Evolutionary conservation across 2,797 vertebrate species (phyloP), one percentile per base, ranked within the genome.

Genomic region (Poeciliopsis gracilis): DNA sequence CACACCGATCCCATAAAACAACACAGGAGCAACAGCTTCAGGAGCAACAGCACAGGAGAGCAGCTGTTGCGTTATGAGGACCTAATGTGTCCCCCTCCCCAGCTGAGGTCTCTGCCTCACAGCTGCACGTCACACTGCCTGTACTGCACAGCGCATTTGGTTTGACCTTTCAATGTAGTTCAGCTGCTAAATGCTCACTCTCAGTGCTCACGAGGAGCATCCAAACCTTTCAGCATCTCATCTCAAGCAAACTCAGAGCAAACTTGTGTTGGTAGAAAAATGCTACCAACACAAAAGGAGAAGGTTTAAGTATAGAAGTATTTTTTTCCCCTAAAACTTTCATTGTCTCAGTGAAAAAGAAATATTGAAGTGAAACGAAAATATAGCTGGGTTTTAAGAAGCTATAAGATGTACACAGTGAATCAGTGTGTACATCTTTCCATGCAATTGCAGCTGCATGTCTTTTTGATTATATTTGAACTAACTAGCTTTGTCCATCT

Each of bases 21-120:
- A 61, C 41, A 46, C 36, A 16, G 72, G 71, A 84, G 79, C 80
- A 78, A 67, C 51, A 45, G 41, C 41, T 43, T 9, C 41, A 43
- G 41, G 9, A 43, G 41, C 41, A 43, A 43, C 41, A 43, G 41
- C 41, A 43, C 41, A 43, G 2, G 41, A 81, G 67, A 90, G 84
- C 80, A 90, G 84, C 86, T 84, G 85, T 78, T 89, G 80, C 79
- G 79, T 86, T 69, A 61, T 74, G 73, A 83, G 77, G 76, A 90
- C 77, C 84, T 80, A 71, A 88, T 70, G 78, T 77, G 79, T 69
- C 23, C 73, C 73, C 87, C 78, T 79, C 79, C 75, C 80, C 89
- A 85, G 79, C 80, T 87, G 89, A 89, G 80, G 73, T 87, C 85
- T 80, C 76, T 77, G 83, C 87, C 87, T 89, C 87, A 83, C 80